phyloP scores from a whole-genome alignment of 2,797 vertebrate genomes.

The Hypotaenidia okinawae region DNA sequence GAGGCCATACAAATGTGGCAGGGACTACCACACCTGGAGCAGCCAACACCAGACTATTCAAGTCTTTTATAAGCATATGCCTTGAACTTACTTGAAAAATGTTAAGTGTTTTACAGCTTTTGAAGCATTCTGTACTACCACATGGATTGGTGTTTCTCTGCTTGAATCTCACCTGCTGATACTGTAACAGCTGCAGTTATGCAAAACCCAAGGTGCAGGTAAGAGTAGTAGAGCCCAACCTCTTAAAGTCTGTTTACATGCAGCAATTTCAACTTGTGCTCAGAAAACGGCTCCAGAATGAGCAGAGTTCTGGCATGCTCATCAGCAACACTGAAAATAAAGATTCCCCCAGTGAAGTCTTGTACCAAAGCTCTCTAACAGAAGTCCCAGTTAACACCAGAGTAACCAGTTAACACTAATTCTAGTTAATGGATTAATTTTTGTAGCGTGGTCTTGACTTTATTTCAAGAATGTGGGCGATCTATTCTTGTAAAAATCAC shows the following conservation, averaged over 20 bases:
- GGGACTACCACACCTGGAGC: slow-evolving; percentile 28
- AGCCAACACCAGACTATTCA: not conserved
- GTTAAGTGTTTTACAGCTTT: not conserved
- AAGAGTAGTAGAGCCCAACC: not conserved
- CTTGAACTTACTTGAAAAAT: not conserved
- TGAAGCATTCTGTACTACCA: not conserved
- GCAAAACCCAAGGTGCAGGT: not conserved
- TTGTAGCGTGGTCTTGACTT: not conserved
- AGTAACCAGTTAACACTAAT: not conserved
- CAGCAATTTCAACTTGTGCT: not conserved
- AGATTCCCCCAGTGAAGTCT: not conserved
- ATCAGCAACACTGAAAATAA: not conserved
- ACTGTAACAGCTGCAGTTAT: not conserved
- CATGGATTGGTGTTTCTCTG: not conserved
- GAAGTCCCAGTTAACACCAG: not conserved
- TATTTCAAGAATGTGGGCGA: not conserved
- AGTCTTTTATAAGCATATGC: slow-evolving; percentile 4
- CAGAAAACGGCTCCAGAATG: not conserved
- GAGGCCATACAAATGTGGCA: slow-evolving; percentile 7
- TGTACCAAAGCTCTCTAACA: not conserved
- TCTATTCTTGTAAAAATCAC: not conserved
- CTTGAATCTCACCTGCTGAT: not conserved
- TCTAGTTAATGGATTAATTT: not conserved
- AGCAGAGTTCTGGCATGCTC: not conserved
- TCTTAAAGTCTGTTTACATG: not conserved